Evolutionary conservation across 2,113 vertebrate species (phyloP), one percentile per base, ranked within the genome.

Genomic region (Sorex araneus): DNA sequence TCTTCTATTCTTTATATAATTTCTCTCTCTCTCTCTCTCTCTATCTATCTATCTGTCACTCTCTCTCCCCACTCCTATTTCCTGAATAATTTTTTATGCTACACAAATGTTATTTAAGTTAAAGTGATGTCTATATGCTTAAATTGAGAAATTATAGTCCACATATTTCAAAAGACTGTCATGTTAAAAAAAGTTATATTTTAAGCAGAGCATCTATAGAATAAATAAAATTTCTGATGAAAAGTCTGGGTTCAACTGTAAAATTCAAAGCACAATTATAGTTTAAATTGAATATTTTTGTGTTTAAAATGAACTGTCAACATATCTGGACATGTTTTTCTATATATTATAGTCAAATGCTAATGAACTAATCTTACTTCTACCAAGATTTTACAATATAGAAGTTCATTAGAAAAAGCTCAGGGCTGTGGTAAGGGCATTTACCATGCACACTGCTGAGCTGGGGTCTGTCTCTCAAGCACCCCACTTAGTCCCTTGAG

Each of bases 331-430:
- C 73, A 13, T 23, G 32, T 75, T 12, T 79, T 19, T 57, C n/a
- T 50, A 64, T 75, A 43, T 3, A 32, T n/a, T n/a, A n/a, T 60
- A 11, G 18, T 83, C 8, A 75, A 2, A 63, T 50, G 60, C 47
- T 70, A 75, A 43, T 57, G 15, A 85, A 66, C 18, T 19, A 60
- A 40, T 74, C 40, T 21, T 23, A 34, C 13, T 15, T 91, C 87
- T 84, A 47, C 54, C 21, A 79, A 87, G 3, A 71, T 76, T 75
- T 36, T 6, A 90, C 27, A 11, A 84, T 89, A 90, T 45, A 82
- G 71, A 74, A 69, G 3, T 4, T 5, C 9, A 64, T 54, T 70
- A 73, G 25, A 64, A 86, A 76, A 84, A 45, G 40, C 67, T 83
- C 25, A 83, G 40, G 10, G 47, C 2, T 47, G n/a, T 50, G 5